Conservation (phyloP, 2,113 vertebrate species). For the Noturus placidus region DNA sequence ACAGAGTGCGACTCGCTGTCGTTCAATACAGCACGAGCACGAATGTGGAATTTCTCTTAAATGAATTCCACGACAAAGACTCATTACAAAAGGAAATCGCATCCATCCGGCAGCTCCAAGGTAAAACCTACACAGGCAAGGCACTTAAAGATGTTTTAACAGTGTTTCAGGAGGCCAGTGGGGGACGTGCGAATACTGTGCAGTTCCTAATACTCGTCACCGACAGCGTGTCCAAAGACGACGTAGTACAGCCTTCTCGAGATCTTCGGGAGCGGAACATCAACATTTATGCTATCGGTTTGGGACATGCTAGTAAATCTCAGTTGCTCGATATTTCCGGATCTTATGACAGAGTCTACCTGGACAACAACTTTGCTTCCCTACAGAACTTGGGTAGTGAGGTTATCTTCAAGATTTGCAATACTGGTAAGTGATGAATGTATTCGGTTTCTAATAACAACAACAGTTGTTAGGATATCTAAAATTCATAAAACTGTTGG, state of each 20-base stretch:
- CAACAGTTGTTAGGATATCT: not conserved
- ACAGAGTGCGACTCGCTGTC: conserved; percentile 74
- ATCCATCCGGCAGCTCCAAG: conserved; percentile 67
- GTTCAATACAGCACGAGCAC: conserved; percentile 74
- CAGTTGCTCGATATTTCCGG: conserved; percentile 79
- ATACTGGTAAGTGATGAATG: conserved; percentile 66
- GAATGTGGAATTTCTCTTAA: conserved; percentile 71
- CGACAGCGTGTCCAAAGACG: conserved; percentile 74
- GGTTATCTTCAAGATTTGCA: conserved; percentile 76
- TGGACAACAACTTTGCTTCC: conserved; percentile 67
- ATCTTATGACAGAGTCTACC: conserved; percentile 62
- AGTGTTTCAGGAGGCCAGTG: conserved; percentile 67
- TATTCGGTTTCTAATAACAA: not conserved
- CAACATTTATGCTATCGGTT: conserved; percentile 77
- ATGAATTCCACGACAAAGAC: conserved; percentile 54
- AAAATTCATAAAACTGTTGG: too few relatives aligned
- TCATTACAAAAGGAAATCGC: conserved; percentile 61
- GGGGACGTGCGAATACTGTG: conserved; percentile 67
- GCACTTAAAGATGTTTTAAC: conserved; percentile 66
- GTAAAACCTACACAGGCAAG: conserved; percentile 70
- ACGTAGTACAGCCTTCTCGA: conserved; percentile 67
- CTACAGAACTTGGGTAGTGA: conserved; percentile 70
- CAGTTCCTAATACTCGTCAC: conserved; percentile 81
- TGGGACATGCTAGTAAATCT: conserved; percentile 66
- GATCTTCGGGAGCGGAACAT: conserved; percentile 72